These are phyloP conservation scores for Datnioides undecimradiatus DNA, from an alignment of 2,113 vertebrate genomes.

Conservation along the genomic window DNA sequence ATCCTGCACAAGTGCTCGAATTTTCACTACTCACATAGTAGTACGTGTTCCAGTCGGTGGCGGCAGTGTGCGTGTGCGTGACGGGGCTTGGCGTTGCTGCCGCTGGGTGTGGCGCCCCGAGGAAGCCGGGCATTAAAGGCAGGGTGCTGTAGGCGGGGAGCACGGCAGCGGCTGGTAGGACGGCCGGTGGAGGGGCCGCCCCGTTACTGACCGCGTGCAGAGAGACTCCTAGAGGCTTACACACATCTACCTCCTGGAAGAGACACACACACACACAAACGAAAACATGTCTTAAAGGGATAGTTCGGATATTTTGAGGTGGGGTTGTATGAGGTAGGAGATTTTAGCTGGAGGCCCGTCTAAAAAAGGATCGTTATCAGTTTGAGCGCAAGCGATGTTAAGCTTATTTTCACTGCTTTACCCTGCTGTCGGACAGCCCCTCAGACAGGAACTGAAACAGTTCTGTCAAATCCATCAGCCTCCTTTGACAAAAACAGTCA, in stretches of 20 bases:
- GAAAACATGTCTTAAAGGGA: too few species aligned
- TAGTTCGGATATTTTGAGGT: too few species aligned
- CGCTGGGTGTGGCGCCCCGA: constrained; percentile 77
- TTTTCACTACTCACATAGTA: constrained; percentile 83
- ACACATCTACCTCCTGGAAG: constrained; percentile 78
- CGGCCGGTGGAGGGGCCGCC: constrained; percentile 71
- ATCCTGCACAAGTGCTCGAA: not conserved
- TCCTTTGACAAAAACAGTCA: too few species aligned
- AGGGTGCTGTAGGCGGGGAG: constrained; percentile 84
- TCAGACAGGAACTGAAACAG: too few species aligned
- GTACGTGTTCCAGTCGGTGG: constrained; percentile 85
- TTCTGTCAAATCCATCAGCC: too few species aligned
- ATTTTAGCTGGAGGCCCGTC: too few species aligned
- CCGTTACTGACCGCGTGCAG: constrained; percentile 82
- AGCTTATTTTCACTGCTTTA: too few species aligned
- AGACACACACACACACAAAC: constrained; percentile 28
- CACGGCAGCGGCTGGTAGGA: constrained; percentile 75
- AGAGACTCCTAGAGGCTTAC: constrained; percentile 80
- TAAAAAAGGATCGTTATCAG: too few species aligned
- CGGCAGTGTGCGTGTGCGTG: constrained; percentile 70
- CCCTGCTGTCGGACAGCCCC: too few species aligned
- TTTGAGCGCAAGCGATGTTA: too few species aligned
- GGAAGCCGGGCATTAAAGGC: constrained; percentile 84
- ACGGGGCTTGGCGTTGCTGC: constrained; percentile 67
- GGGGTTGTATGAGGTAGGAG: too few species aligned